These are phyloP conservation scores for Dermolepida albohirtum DNA, from an alignment of 2,888 invertebrate genomes.

Conservation along the genomic window DNA sequence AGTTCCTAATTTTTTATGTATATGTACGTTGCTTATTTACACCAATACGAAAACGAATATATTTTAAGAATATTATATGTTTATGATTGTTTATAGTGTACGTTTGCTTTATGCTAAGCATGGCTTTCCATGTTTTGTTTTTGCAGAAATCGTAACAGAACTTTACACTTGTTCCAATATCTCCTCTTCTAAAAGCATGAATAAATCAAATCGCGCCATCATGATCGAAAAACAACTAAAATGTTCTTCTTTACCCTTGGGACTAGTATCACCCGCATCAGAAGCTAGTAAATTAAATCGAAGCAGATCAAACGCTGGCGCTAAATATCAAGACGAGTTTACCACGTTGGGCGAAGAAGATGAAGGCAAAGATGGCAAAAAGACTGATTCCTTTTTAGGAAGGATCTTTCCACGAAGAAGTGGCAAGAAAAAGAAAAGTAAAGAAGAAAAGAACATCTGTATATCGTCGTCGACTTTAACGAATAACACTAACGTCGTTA, in stretches of 20 bases:
- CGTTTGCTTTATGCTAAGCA: conserved; percentile 46
- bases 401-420: conserved; percentile 77
- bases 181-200: conserved; percentile 50
- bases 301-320: conserved; percentile 63
- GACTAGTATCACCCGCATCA: conserved; percentile 67
- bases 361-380: conserved; percentile 61
- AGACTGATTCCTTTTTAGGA: conserved; percentile 75
- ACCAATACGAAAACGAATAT: no score
- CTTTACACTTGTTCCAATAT: conserved; percentile 58
- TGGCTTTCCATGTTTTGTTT: conserved; percentile 53
- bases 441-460: conserved; percentile 60
- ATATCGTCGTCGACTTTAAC: conserved; percentile 23
- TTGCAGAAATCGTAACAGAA: conserved; percentile 64
- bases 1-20: no score
- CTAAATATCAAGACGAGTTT: conserved; percentile 60
- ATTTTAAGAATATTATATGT: no score
- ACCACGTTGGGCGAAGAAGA: conserved; percentile 57
- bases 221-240: conserved; percentile 69
- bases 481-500: conserved; percentile 33
- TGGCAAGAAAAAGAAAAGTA: conserved; percentile 75
- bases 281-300: conserved; percentile 69
- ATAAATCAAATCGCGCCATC: conserved; percentile 46
- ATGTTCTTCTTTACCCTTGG: conserved; percentile 75
- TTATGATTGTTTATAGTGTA: neutral
- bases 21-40: no score